phyloP scores from a whole-genome alignment of 2,113 vertebrate species.

The Scatophagus argus region DNA sequence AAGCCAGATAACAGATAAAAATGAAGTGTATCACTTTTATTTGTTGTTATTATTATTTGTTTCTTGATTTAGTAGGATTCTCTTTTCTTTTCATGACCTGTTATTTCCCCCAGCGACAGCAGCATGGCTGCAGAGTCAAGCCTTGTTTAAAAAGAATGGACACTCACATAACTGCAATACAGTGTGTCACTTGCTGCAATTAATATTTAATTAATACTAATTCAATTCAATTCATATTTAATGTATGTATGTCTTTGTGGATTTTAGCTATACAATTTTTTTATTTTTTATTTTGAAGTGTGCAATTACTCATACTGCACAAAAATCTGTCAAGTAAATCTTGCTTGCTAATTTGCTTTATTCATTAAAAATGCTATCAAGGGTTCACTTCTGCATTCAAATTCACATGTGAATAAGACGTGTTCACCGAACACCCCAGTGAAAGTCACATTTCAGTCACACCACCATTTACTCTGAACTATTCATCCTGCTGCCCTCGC shows the following conservation, averaged over 20 bases:
- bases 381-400: not conserved
- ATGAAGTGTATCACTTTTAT: too few relatives aligned
- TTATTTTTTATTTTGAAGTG: not conserved
- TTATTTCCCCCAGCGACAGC: too few relatives aligned
- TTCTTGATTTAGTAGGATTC: too few relatives aligned
- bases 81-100: too few relatives aligned
- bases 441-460: slow-evolving; percentile 14
- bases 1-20: too few relatives aligned
- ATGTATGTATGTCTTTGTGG: not conserved
- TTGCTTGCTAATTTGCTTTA: slow-evolving; percentile 20
- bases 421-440: slow-evolving; percentile 11
- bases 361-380: slow-evolving; percentile 4
- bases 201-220: too few relatives aligned
- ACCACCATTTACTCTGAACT: not conserved
- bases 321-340: not conserved
- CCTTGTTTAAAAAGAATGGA: not conserved
- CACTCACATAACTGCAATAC: not conserved
- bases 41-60: too few relatives aligned
- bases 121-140: not conserved
- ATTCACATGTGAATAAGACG: slow-evolving; percentile 23
- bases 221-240: not conserved
- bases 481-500: slow-evolving; percentile 17
- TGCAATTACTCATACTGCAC: slow-evolving; percentile 3
- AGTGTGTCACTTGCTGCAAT: slow-evolving; percentile 11
- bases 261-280: not conserved